These are phyloP conservation scores for Cephalopachus bancanus DNA, from an alignment of 2,797 vertebrate genomes.

Conservation along the genomic window DNA sequence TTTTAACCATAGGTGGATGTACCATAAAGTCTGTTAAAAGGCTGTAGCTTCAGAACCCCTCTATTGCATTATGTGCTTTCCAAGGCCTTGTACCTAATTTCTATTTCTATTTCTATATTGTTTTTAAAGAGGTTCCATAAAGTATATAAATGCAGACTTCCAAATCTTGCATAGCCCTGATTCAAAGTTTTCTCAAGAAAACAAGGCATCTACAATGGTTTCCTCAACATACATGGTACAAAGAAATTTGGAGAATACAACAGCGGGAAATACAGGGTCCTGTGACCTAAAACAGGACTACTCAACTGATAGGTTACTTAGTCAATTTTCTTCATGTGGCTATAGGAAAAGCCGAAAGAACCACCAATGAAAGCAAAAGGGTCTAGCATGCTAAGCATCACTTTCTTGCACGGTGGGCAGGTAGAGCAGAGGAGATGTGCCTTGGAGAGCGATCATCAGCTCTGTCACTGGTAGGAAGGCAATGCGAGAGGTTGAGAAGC, in stretches of 20 bases:
- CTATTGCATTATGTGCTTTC: background rate
- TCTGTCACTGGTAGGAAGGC: background rate
- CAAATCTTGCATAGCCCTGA: background rate
- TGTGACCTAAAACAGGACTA: background rate
- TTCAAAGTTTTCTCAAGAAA: background rate
- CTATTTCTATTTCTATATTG: background rate
- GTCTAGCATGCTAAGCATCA: background rate
- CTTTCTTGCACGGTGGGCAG: background rate
- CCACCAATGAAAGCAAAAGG: background rate
- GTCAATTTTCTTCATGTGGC: background rate
- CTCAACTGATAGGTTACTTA: background rate
- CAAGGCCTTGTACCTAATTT: background rate
- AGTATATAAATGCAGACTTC: background rate
- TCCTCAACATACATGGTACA: background rate
- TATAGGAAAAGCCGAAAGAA: background rate
- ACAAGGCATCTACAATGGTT: background rate
- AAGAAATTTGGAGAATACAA: background rate
- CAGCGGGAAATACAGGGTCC: background rate
- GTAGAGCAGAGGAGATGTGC: accelerated
- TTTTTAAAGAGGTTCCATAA: conserved; percentile 41
- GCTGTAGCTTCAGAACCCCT: background rate
- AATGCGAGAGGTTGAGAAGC: background rate
- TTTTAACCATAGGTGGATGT: background rate
- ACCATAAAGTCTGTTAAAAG: background rate
- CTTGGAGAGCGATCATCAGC: background rate